Evolutionary conservation across 1,140 invertebrate genomes (phyloP).

Genomic region (Potamilus streckersoni): DNA sequence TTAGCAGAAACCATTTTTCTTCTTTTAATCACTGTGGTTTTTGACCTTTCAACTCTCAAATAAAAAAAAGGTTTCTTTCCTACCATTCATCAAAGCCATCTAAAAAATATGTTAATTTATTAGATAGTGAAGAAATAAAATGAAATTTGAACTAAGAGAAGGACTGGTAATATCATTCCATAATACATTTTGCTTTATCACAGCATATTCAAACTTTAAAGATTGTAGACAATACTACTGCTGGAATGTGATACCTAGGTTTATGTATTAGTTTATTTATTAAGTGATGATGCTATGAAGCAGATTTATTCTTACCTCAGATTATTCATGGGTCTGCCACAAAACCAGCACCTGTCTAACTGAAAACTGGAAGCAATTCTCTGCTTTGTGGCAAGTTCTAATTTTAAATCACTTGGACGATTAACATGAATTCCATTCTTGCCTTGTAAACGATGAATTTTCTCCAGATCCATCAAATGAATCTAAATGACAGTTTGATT

Average conservation of each 20-base stretch:
- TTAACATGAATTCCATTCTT: constrained; percentile 21
- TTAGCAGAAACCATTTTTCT: no score
- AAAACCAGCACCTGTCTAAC: constrained; percentile 62
- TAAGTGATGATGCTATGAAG: no score
- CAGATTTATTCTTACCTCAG: not conserved
- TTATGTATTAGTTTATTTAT: no score
- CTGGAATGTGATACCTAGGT: no score
- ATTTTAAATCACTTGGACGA: constrained; percentile 13
- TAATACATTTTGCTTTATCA: not conserved
- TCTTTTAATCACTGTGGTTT: no score
- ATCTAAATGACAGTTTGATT: not conserved
- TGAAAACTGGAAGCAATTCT: constrained; percentile 59
- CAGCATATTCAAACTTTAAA: no score
- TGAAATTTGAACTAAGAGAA: not conserved
- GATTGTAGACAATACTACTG: no score
- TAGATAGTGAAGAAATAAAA: not conserved
- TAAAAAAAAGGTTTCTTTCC: no score
- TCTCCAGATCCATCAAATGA: constrained; percentile 12
- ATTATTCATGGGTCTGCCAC: constrained; percentile 55
- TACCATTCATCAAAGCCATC: no score
- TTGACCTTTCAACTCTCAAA: no score
- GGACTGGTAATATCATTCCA: constrained; percentile 1
- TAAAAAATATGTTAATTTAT: no score
- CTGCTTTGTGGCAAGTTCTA: constrained; percentile 40
- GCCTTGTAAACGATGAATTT: constrained; percentile 8